Evolutionary conservation across 2,888 invertebrate genomes (phyloP).

Genomic region (Tetragonisca angustula): DNA sequence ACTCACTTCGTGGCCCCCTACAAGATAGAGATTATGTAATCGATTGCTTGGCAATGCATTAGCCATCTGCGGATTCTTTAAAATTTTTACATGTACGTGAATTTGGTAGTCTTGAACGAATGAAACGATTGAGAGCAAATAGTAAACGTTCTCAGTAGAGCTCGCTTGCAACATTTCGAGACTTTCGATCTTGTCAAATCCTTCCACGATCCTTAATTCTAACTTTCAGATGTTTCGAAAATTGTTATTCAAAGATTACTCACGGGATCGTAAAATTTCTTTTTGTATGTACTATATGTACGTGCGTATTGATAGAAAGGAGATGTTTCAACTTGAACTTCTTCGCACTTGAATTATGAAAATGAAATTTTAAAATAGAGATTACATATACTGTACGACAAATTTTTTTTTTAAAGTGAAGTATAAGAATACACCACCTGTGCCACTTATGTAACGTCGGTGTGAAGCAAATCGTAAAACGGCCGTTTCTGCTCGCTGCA

Average conservation of each 20-base stretch:
- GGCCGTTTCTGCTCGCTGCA: conserved; percentile 3
- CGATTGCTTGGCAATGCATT: conserved; percentile 40
- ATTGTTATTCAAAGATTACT: conserved; percentile 14
- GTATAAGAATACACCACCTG: background rate
- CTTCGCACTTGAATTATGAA: background rate
- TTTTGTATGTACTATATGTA: background rate
- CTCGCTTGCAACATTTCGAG: background rate
- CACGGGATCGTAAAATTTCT: background rate
- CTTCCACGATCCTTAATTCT: background rate
- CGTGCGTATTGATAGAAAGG: background rate
- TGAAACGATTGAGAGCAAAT: conserved; percentile 7
- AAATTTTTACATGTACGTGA: background rate
- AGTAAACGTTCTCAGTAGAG: background rate
- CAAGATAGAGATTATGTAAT: conserved; percentile 51
- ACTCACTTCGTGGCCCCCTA: conserved; percentile 48
- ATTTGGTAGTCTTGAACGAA: background rate
- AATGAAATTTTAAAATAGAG: background rate
- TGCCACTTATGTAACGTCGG: conserved; percentile 21
- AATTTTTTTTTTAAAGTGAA: background rate
- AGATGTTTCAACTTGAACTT: background rate
- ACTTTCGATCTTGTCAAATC: no score
- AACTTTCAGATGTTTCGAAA: background rate
- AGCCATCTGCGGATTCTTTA: conserved; percentile 19
- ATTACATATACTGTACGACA: background rate
- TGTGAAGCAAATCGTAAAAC: conserved; percentile 47